phyloP scores from a whole-genome alignment of 2,797 vertebrate genomes.

The Aeoliscus strigatus region DNA sequence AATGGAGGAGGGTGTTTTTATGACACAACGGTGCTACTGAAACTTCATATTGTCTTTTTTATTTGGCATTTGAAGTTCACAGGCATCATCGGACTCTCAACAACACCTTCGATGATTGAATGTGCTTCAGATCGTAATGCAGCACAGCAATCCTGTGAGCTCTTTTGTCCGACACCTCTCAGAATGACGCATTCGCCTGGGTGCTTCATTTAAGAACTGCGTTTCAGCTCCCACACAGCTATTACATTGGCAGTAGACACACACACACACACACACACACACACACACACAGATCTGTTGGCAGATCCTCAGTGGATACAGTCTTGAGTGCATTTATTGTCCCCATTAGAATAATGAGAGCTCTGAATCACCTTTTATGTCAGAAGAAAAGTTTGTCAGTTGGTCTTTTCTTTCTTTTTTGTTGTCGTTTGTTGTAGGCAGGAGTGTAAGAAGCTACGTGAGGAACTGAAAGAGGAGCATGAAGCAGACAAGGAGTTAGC shows the following conservation, averaged over 20 bases:
- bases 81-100: no score
- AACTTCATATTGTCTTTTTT: no score
- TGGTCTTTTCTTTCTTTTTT: not conserved
- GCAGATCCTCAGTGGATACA: constrained; percentile 7
- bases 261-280: constrained; percentile 8
- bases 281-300: constrained; percentile 12
- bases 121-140: not conserved
- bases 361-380: constrained; percentile 22
- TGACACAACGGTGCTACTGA: no score
- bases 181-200: constrained; percentile 19
- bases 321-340: constrained; percentile 13
- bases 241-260: constrained; percentile 20
- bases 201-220: constrained; percentile 59
- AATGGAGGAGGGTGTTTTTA: no score
- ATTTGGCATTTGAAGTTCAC: no score
- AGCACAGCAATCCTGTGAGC: not conserved
- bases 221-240: constrained; percentile 53
- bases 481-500: constrained; percentile 89
- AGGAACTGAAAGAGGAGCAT: constrained; percentile 89
- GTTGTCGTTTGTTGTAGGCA: constrained; percentile 74
- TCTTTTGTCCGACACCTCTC: constrained; percentile 40
- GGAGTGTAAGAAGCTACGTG: constrained; percentile 94
- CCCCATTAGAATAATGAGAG: constrained; percentile 7
- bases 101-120: not conserved
- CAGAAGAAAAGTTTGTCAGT: not conserved